Conservation (phyloP, 2,113 vertebrate genomes). For the Misgurnus anguillicaudatus region DNA sequence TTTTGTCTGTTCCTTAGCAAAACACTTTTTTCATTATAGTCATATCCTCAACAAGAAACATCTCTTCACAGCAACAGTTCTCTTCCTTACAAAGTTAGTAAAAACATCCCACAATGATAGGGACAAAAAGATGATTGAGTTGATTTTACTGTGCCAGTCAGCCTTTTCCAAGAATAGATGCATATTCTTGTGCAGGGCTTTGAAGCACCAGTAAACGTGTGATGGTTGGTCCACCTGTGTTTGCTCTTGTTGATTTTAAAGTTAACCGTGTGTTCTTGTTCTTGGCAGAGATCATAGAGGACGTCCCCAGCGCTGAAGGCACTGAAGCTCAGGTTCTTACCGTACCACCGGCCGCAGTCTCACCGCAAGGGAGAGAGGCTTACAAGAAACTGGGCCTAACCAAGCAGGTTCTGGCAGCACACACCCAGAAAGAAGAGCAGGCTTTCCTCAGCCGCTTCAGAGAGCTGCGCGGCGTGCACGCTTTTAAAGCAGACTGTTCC, state of each 20-base stretch:
- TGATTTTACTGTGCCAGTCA: not conserved
- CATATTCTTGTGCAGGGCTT: not conserved
- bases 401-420: slow-evolving; percentile 91
- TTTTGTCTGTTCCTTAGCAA: slow-evolving; percentile 28
- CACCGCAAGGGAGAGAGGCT: slow-evolving; percentile 77
- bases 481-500: slow-evolving; percentile 80
- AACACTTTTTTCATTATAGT: slow-evolving; percentile 38
- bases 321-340: slow-evolving; percentile 67
- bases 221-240: not conserved
- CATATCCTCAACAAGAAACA: slow-evolving; percentile 31
- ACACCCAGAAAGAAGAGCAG: slow-evolving; percentile 94
- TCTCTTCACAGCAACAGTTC: slow-evolving; percentile 27
- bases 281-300: slow-evolving; percentile 84
- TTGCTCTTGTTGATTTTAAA: slow-evolving; percentile 20
- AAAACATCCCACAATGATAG: slow-evolving; percentile 15
- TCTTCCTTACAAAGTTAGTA: slow-evolving; percentile 41
- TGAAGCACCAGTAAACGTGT: slow-evolving; percentile 4
- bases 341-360: slow-evolving; percentile 57
- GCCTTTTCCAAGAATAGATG: not conserved
- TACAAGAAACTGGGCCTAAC: slow-evolving; percentile 89
- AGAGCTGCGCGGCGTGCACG: slow-evolving; percentile 74
- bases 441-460: slow-evolving; percentile 84
- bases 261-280: slow-evolving; percentile 16
- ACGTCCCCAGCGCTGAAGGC: slow-evolving; percentile 74
- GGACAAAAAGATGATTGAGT: slow-evolving; percentile 5